phyloP scores from a whole-genome alignment of 2,113 vertebrate genomes.

The Xiphias gladius region DNA sequence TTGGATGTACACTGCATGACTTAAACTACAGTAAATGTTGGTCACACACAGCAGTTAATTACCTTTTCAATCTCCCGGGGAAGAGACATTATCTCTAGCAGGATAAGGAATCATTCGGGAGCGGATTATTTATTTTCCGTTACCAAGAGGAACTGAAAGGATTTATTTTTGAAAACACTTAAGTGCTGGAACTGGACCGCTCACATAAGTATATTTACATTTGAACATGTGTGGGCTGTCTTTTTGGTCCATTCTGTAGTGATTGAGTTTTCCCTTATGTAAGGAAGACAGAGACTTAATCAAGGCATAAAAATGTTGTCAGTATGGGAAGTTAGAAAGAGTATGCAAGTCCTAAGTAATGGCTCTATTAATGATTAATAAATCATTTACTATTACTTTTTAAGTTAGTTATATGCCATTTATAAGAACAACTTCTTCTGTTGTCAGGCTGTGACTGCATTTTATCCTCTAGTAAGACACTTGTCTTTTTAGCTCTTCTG shows the following conservation, averaged over 20 bases:
- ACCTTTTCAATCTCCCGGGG: conserved; percentile 55
- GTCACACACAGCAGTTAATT: conserved; percentile 62
- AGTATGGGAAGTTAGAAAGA: neutral
- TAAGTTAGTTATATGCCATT: neutral
- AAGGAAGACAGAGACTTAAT: neutral
- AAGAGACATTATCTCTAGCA: conserved; percentile 53
- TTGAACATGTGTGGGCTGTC: neutral
- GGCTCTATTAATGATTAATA: neutral
- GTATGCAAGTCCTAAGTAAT: neutral
- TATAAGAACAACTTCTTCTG: neutral
- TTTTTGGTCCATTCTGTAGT: neutral
- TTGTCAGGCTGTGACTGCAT: neutral
- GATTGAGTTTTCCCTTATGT: neutral
- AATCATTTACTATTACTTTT: neutral
- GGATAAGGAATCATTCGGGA: conserved; percentile 39
- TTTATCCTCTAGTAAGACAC: neutral
- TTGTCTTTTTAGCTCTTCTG: neutral
- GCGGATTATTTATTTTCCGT: conserved; percentile 56
- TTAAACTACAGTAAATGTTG: conserved; percentile 43
- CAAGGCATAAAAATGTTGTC: neutral
- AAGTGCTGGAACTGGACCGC: conserved; percentile 11
- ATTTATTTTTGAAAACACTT: conserved; percentile 50
- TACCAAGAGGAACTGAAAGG: conserved; percentile 18
- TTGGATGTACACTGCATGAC: neutral
- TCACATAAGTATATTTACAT: conserved; percentile 10